Conservation (phyloP, 1,140 invertebrate species). For the Oreohelix idahoensis region DNA sequence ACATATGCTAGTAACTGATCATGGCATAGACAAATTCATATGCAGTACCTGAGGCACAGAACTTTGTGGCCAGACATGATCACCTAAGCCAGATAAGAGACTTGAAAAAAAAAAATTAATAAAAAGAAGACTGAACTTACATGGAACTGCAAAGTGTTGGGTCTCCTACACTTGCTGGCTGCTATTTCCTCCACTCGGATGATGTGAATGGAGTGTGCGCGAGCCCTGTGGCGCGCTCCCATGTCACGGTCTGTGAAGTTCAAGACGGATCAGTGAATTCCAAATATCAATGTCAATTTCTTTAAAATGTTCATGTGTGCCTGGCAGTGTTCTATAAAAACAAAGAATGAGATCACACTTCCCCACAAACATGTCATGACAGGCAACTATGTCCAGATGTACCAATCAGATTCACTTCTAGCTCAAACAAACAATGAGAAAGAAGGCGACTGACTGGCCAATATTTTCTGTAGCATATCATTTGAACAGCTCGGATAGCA, state of each 20-base stretch:
- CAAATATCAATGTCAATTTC: too few relatives aligned
- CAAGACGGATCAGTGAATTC: not conserved
- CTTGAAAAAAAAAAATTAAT: too few relatives aligned
- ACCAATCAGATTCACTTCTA: constrained; percentile 41
- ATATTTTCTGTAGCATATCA: constrained; percentile 14
- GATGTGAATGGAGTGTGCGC: constrained; percentile 97
- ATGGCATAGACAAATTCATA: too few relatives aligned
- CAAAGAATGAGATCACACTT: too few relatives aligned
- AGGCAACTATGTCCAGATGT: not conserved
- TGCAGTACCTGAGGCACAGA: too few relatives aligned
- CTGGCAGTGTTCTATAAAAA: too few relatives aligned
- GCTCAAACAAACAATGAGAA: constrained; percentile 15
- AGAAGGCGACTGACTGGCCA: constrained; percentile 42
- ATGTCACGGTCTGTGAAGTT: constrained; percentile 86
- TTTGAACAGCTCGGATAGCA: not conserved
- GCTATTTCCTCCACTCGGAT: constrained; percentile 95
- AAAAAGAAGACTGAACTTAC: constrained; percentile 69
- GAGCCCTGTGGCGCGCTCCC: constrained; percentile 97
- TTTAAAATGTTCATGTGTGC: too few relatives aligned
- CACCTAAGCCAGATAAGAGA: too few relatives aligned
- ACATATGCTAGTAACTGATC: too few relatives aligned
- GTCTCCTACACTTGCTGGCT: constrained; percentile 89
- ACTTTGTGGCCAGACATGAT: too few relatives aligned
- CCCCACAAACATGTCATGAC: too few relatives aligned
- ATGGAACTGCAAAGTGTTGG: constrained; percentile 98